Conservation (phyloP, 2,888 invertebrate genomes). For the Carterocephalus palaemon region DNA sequence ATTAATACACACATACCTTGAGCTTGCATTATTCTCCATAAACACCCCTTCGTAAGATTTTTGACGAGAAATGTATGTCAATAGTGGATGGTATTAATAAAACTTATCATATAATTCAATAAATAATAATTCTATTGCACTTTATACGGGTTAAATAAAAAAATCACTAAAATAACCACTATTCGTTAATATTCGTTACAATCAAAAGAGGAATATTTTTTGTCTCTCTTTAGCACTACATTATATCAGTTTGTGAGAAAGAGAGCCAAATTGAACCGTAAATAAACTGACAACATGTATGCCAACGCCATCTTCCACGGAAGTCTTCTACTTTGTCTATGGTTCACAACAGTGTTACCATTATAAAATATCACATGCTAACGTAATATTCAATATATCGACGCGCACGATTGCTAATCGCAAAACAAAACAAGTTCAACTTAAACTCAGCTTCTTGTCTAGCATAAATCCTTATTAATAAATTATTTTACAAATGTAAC, state of each 20-base stretch:
- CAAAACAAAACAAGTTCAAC: no score
- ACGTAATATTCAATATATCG: no score
- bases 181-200: slow-evolving; percentile 76
- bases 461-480: no score
- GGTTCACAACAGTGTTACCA: slow-evolving; percentile 44
- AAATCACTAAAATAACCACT: slow-evolving; percentile 63
- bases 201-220: slow-evolving; percentile 56
- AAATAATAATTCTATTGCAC: slow-evolving; percentile 55
- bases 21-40: slow-evolving; percentile 61
- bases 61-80: slow-evolving; percentile 35
- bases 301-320: slow-evolving; percentile 55
- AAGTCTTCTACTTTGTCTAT: slow-evolving; percentile 47
- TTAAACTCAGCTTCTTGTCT: no score
- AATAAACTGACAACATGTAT: slow-evolving; percentile 55
- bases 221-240: slow-evolving; percentile 39
- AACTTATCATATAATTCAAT: slow-evolving; percentile 37
- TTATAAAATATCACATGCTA: no score
- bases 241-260: slow-evolving; percentile 35
- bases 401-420: no score
- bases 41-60: slow-evolving; percentile 37
- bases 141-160: slow-evolving; percentile 52
- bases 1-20: slow-evolving; percentile 74
- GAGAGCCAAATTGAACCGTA: slow-evolving; percentile 48
- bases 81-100: slow-evolving; percentile 37
- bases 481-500: no score